Percentiles rank a stretch among this genome's conserved stretches.
phyloP scores from a whole-genome alignment of 1,140 invertebrate species.

The Psilanteris sp. region DNA sequence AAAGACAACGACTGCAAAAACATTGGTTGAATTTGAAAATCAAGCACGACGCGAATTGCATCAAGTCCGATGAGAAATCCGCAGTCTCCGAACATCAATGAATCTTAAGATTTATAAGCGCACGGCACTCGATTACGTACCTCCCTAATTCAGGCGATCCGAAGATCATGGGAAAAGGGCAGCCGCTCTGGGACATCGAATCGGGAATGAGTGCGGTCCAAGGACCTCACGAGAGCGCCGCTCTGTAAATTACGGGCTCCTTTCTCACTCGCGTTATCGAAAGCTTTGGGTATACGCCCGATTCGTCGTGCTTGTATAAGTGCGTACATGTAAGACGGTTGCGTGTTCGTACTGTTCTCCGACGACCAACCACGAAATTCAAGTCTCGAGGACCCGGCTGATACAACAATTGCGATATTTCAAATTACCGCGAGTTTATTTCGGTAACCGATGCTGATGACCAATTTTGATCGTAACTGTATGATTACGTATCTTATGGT shows the following conservation, averaged over 20 bases:
- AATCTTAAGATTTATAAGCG: conserved; percentile 57
- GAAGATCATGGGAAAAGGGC: conserved; percentile 68
- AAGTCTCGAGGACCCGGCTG: conserved; percentile 25
- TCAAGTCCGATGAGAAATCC: conserved; percentile 55
- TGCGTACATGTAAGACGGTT: conserved; percentile 47
- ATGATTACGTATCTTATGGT: too few species aligned
- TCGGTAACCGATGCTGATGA: too few species aligned
- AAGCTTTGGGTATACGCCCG: conserved; percentile 46
- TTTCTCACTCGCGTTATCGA: conserved; percentile 56
- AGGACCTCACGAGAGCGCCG: conserved; percentile 58
- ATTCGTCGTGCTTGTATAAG: neutral
- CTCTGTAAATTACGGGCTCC: conserved; percentile 59
- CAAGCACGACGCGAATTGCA: conserved; percentile 32
- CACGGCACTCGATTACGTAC: conserved; percentile 49
- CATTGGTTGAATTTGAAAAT: conserved; percentile 27
- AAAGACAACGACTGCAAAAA: conserved; percentile 23
- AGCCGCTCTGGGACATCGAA: conserved; percentile 66
- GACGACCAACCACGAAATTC: conserved; percentile 21
- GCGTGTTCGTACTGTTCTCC: conserved; percentile 42
- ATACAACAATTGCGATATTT: conserved; percentile 1
- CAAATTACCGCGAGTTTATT: too few species aligned
- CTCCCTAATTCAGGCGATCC: conserved; percentile 65
- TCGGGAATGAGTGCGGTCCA: conserved; percentile 63
- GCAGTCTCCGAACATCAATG: conserved; percentile 50
- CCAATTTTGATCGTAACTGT: too few species aligned